Conservation (phyloP, 2,888 invertebrate species). For the Ferrisia virgata region DNA sequence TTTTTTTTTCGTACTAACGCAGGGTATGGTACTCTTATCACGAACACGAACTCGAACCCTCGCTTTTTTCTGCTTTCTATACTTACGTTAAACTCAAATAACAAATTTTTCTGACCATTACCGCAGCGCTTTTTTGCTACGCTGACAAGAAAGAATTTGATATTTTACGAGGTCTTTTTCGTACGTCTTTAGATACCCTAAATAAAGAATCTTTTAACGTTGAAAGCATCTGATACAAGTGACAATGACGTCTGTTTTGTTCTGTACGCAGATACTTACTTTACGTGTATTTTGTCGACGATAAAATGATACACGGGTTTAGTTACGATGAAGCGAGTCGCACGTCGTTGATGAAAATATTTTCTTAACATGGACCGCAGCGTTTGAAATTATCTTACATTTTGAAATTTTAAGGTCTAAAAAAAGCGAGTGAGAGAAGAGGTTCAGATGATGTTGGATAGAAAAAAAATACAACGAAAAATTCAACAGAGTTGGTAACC, state of each 20-base stretch:
- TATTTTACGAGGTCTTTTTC: not conserved
- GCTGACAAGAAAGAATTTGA: not conserved
- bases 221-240: not conserved
- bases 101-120: slow-evolving; percentile 16
- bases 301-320: no score
- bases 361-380: no score
- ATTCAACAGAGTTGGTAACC: no score
- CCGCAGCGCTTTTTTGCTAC: not conserved
- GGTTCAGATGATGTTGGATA: no score
- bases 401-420: no score
- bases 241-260: not conserved
- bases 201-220: not conserved
- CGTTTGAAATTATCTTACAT: no score
- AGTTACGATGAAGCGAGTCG: not conserved
- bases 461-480: no score
- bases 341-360: no score
- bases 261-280: no score
- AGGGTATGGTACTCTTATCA: no score
- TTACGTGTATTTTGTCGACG: not conserved
- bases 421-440: no score
- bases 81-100: not conserved
- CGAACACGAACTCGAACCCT: not conserved
- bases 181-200: not conserved
- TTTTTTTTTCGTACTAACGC: no score
- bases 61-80: not conserved